These are phyloP conservation scores for Ranitomeya variabilis DNA, from an alignment of 2,113 vertebrate genomes.

Conservation along the genomic window DNA sequence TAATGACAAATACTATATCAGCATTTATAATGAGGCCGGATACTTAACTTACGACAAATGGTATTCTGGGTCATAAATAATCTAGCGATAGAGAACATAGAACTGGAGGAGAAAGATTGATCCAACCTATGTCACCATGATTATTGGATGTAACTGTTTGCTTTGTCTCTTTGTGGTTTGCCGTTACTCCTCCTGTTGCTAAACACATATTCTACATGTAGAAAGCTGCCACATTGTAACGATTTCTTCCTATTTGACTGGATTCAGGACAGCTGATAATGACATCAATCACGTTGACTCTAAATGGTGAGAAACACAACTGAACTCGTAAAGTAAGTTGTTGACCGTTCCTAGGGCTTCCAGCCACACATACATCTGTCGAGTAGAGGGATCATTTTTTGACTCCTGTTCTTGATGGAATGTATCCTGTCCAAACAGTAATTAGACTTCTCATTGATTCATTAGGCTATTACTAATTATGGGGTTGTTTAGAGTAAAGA, in stretches of 20 bases:
- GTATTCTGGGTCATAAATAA: too few relatives aligned
- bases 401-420: slow-evolving; percentile 12
- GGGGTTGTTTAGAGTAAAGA: slow-evolving; percentile 48
- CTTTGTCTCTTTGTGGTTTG: too few relatives aligned
- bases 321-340: neutral
- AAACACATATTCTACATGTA: too few relatives aligned
- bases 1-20: too few relatives aligned
- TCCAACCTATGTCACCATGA: too few relatives aligned
- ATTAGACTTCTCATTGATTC: slow-evolving; percentile 48
- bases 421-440: slow-evolving; percentile 46
- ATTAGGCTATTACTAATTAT: slow-evolving; percentile 57
- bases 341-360: neutral
- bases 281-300: neutral
- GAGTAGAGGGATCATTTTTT: neutral
- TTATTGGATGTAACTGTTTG: too few relatives aligned
- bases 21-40: too few relatives aligned
- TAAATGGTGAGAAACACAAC: neutral
- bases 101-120: too few relatives aligned
- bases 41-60: too few relatives aligned
- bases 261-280: neutral
- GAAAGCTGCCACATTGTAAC: too few relatives aligned
- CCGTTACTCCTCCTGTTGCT: too few relatives aligned
- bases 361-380: neutral
- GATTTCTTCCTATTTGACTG: neutral
- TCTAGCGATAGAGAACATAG: too few relatives aligned